Percentiles rank a stretch among this genome's conserved stretches.
Conservation (phyloP, 2,888 invertebrate species). For the Eulithis prunata region DNA sequence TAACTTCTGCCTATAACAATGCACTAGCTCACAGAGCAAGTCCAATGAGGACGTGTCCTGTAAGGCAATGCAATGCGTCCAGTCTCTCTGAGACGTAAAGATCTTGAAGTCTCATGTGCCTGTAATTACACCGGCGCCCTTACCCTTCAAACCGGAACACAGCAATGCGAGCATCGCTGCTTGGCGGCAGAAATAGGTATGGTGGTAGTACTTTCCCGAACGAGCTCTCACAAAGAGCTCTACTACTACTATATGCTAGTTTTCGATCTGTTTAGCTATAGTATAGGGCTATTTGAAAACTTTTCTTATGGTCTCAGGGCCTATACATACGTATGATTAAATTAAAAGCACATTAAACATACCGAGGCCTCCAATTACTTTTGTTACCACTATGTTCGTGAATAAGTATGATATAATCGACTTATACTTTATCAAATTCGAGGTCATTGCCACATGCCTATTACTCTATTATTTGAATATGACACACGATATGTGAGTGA, state of each 20-base stretch:
- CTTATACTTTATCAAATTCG: slow-evolving; percentile 44
- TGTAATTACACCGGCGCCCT: no score
- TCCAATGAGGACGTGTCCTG: no score
- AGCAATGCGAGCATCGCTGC: no score
- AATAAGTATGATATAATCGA: slow-evolving; percentile 47
- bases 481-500: slow-evolving; percentile 26
- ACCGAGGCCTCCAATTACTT: slow-evolving; percentile 37
- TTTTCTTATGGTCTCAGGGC: background rate
- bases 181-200: no score
- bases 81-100: no score
- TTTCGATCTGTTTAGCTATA: background rate
- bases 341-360: slow-evolving; percentile 47
- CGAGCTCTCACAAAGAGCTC: no score
- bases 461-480: slow-evolving; percentile 30
- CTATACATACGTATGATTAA: slow-evolving; percentile 30
- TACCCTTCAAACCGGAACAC: no score
- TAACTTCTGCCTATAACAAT: no score
- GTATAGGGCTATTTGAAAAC: background rate
- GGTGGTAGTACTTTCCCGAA: no score
- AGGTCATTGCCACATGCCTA: slow-evolving; percentile 53
- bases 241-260: background rate
- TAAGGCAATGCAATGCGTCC: no score
- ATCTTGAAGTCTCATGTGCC: no score
- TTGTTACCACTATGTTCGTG: slow-evolving; percentile 44
- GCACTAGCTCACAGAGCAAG: no score